Base-by-base conservation (phyloP, 2,113 vertebrate genomes). In the Thomomys bottae region DNA sequence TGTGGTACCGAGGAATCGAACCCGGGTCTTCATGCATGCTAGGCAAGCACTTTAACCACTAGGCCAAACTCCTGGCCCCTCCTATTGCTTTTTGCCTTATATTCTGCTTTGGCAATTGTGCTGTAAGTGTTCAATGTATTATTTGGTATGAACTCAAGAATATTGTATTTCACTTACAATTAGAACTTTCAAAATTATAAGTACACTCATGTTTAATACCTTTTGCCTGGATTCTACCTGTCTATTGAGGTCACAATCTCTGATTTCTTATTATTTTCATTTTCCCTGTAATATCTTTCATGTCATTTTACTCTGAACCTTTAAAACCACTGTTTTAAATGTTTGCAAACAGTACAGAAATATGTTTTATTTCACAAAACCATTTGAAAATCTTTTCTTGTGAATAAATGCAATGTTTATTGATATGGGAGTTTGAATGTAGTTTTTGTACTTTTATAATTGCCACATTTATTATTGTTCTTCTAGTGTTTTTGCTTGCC, bases 321-420 rank as follows among this genome's bases (percentile, higher is more conserved):
- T 79, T 73, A 6, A 82, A 2, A 83, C 36, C 38, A 59, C 63
- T 81, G 2, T 32, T 45, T 36, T 86, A 88, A 71, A 66, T 14
- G 40, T 68, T 34, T 17, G 23, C 71, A 76, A 24, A 76, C 4
- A 57, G 40, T 15, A 71, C 0, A 82, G 20, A 89, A 77, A 8
- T 87, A 64, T 26, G 32, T 76, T 86, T 89, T 81, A 76, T 49
- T 82, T 63, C 14, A 81, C 54, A 63, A 64, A 89, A n/a, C 9
- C 67, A 80, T 68, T 12, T 85, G 42, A 80, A 63, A 49, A 40
- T 59, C 21, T 67, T 68, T 71, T 77, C 72, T 73, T 87, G 67
- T 75, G 76, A 36, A 63, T 68, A 77, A 82, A 26, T 49, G 26
- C 21, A 70, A 82, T 34, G 49, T n/a, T 67, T 82, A 89, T 30